Evolutionary conservation across 2,113 vertebrate species (phyloP).

Genomic region (Macaca mulatta): DNA sequence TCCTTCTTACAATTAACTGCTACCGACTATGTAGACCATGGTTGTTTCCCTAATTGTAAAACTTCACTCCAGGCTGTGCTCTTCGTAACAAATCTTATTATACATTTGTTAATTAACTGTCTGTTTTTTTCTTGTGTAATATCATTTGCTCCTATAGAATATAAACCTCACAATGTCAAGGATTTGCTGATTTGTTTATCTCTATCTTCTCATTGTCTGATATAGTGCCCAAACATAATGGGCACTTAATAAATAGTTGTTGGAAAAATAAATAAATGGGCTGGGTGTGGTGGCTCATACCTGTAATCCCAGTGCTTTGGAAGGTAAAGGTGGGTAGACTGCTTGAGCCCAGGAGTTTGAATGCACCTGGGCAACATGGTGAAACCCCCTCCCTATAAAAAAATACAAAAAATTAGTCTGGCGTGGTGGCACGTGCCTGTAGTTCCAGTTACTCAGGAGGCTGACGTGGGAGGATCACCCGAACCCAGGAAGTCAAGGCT

Average conservation of each 20-base stretch:
- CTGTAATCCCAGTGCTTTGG: no score
- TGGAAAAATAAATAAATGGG: conserved; percentile 12
- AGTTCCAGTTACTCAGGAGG: no score
- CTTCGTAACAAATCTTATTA: neutral
- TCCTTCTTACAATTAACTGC: neutral
- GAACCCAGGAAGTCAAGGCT: no score
- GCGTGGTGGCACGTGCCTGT: no score
- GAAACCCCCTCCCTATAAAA: no score
- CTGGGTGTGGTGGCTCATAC: neutral
- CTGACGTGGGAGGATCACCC: no score
- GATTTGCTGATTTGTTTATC: neutral
- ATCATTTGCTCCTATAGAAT: neutral
- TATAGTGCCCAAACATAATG: neutral
- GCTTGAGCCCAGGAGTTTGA: no score
- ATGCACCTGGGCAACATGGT: no score
- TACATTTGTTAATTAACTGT: neutral
- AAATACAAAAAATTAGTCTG: no score
- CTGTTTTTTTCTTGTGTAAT: neutral
- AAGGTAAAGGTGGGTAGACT: no score
- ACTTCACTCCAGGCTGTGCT: neutral
- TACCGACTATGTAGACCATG: neutral
- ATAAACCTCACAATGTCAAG: neutral
- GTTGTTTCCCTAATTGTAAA: neutral
- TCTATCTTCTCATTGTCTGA: neutral
- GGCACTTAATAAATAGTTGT: neutral